Conservation (phyloP, 2,797 vertebrate genomes). For the Thalassophryne amazonica region DNA sequence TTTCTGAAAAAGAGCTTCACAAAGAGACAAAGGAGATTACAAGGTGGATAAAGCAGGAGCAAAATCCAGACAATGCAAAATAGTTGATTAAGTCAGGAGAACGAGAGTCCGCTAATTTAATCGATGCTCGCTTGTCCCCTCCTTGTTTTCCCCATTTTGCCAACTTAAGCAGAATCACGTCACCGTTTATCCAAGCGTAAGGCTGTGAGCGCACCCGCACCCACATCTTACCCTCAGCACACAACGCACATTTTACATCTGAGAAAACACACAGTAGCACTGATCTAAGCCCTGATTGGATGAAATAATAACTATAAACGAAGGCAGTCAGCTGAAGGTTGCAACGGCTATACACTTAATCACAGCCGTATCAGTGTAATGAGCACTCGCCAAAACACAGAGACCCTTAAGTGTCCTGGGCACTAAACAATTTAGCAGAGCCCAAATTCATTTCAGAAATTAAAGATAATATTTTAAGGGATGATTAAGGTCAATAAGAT, state of each 20-base stretch:
- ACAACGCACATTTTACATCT: too few relatives aligned
- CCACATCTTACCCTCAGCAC: too few relatives aligned
- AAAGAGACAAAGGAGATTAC: neutral
- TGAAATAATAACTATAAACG: neutral
- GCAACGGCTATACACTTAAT: neutral
- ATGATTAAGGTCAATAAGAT: conserved; percentile 9
- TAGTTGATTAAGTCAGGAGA: neutral
- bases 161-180: conserved; percentile 8
- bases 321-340: conserved; percentile 4
- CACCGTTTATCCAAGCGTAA: conserved; percentile 15
- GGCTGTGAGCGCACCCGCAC: neutral
- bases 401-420: neutral
- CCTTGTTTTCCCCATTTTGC: conserved; percentile 11
- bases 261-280: too few relatives aligned
- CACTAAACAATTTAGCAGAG: neutral
- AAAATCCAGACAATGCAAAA: neutral
- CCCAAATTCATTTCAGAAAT: neutral
- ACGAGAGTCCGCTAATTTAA: conserved; percentile 26
- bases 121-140: conserved; percentile 24
- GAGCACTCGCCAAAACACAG: neutral
- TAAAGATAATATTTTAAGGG: conserved; percentile 1
- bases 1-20: neutral
- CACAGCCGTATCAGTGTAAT: neutral
- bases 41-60: neutral
- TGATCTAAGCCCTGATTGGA: neutral